Evolutionary conservation across 37 sponge, comb jelly and placozoan species (phyloP), one percentile per base, ranked within the genome.

Genomic region (Cliona cf. orientalis): DNA sequence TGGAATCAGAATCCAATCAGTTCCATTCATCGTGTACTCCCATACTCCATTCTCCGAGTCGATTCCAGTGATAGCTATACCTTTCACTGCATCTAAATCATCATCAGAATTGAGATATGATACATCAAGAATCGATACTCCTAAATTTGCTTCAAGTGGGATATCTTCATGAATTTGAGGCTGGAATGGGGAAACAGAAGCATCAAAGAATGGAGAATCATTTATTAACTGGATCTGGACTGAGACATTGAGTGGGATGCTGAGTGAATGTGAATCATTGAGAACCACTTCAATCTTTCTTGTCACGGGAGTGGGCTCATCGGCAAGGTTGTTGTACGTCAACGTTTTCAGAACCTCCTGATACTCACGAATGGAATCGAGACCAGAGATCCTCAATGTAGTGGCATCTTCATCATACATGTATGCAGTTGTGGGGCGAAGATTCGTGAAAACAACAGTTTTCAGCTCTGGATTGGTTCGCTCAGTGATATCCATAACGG

Each of bases 191-290:
- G 75, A 41, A 6, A 69, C 75, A 53, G 64, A 40, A 0, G 38
- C 3, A 32, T 87, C 65, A 35, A 96, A 90, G 64, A 46, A 84
- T 23, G 97, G 97, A 1, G 97, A 93, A 55, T 96, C 97, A 66
- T 96, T 96, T 17, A 96, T 80, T n/a, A 93, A 91, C 42, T 75
- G 78, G 23, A 96, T 84, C 38, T 71, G 44, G 4, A 96, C 76
- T 22, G 23, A 41, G 9, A 73, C 45, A 69, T 76, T 72, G n/a
- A 82, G 85, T 3, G 88, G 81, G 5, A 66, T 28, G 63, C 85
- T 83, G n/a, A 28, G 46, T 0, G 79, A 25, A 17, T 71, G 41
- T 0, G 91, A 91, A 70, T 96, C 97, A 58, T 70, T 86, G 17
- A 90, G 55, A n/a, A 83, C 69, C 26, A 96, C 66, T 37, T 61